phyloP scores from a whole-genome alignment of 1,140 invertebrate genomes.

The Goniozus legneri region DNA sequence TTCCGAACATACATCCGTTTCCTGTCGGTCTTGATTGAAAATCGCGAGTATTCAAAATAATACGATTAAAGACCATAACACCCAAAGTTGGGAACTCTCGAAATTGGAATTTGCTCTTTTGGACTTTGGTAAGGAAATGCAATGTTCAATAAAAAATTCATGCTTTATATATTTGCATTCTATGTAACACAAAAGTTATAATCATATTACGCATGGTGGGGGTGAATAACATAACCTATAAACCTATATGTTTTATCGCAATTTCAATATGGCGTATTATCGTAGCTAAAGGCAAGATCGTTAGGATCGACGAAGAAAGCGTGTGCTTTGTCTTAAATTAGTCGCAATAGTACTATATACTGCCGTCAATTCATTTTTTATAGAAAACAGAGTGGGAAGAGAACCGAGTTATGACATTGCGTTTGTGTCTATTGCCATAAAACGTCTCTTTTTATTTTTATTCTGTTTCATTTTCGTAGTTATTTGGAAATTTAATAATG shows the following conservation, averaged over 20 bases:
- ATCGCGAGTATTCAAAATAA: constrained; percentile 9
- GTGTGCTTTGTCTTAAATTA: background rate
- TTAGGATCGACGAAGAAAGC: background rate
- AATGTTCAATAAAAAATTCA: background rate
- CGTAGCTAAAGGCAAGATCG: background rate
- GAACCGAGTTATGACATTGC: constrained; percentile 14
- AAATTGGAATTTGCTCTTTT: background rate
- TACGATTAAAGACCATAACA: background rate
- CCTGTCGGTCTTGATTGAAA: constrained; percentile 7
- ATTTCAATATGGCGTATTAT: constrained; percentile 26
- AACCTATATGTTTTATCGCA: background rate
- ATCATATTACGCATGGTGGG: background rate
- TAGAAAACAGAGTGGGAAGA: background rate
- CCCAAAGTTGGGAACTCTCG: background rate
- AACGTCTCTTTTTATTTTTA: too few species aligned
- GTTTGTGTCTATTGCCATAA: constrained; percentile 2
- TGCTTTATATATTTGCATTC: background rate
- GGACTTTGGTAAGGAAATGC: constrained; percentile 16
- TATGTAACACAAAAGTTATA: background rate
- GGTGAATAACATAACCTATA: constrained; percentile 20
- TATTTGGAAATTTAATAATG: constrained; percentile 36
- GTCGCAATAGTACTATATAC: background rate
- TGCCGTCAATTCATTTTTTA: background rate
- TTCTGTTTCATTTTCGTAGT: constrained; percentile 3
- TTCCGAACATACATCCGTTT: background rate